phyloP scores from a whole-genome alignment of 2,888 invertebrate genomes.

The Leptura quadrifasciata region DNA sequence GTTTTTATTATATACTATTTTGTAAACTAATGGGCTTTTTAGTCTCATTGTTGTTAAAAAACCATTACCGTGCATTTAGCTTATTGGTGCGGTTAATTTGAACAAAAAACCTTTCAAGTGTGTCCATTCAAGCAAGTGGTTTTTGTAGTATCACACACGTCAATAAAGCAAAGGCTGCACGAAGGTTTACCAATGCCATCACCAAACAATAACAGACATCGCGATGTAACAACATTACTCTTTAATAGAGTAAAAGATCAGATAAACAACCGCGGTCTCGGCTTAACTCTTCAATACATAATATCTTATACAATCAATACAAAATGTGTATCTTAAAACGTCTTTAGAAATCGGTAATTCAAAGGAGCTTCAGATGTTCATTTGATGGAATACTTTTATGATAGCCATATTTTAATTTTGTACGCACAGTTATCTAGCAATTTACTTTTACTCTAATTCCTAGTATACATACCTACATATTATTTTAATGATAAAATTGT shows the following conservation, averaged over 20 bases:
- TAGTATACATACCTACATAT: too few relatives aligned
- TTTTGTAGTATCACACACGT: constrained; percentile 56
- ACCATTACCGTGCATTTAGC: constrained; percentile 59
- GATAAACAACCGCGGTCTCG: constrained; percentile 61
- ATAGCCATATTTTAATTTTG: not conserved
- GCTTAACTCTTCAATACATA: constrained; percentile 59
- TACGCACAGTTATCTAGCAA: not conserved
- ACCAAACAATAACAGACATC: constrained; percentile 62
- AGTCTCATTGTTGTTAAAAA: constrained; percentile 52
- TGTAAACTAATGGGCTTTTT: constrained; percentile 44
- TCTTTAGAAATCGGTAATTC: constrained; percentile 71
- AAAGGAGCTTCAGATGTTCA: constrained; percentile 62
- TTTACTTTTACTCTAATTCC: not conserved
- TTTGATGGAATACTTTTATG: constrained; percentile 53
- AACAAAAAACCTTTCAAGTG: constrained; percentile 61
- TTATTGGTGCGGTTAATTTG: constrained; percentile 62
- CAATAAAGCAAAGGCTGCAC: constrained; percentile 46
- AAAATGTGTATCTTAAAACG: constrained; percentile 68
- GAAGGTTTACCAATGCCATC: constrained; percentile 49
- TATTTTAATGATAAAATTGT: too few relatives aligned
- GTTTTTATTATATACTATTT: constrained; percentile 43
- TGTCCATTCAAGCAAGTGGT: constrained; percentile 56
- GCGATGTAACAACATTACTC: constrained; percentile 64
- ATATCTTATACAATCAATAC: constrained; percentile 58
- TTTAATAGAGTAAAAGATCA: constrained; percentile 63